Evolutionary conservation across 1,140 invertebrate genomes (phyloP), one percentile per base, ranked within the genome.

Genomic region (Capitella teleta): DNA sequence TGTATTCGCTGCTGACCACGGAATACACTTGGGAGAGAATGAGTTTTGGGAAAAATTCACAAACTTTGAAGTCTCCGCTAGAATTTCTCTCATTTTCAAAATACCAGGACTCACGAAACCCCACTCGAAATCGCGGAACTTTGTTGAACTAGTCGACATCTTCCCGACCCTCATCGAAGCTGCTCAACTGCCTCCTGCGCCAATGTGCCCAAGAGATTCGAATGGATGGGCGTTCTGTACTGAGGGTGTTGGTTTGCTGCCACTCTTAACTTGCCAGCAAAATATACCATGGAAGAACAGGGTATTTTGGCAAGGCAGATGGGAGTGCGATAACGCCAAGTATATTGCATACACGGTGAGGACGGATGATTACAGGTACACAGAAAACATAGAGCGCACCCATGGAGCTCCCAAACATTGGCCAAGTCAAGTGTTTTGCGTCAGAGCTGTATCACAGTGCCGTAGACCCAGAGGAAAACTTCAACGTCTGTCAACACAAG

Each of bases 11-110:
- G 53, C 53, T 8, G 56, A 60, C 37, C 58, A 57, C 42, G 58
- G 56, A 2, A 57, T 50, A 47, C 51, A 54, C 28, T 43, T 57
- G 8, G 56, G 56, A 2, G 58, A 60, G 42, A 51, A 55, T 21
- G 24, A 25, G 12, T 47, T 55, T 23, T 44, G 42, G 42, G 42
- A 25, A 10, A 44, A 44, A 25, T 25, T 24, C 42, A 44, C 42
- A 14, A 44, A 44, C 42, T 21, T 44, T 5, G 42, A 44, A 44
- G 21, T 21, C 4, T 4, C 42, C 4, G 28, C 42, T 4, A 19
- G 24, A 4, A 25, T 25, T 4, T 25, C 42, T 4, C 24, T 44
- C 21, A 44, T 44, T 19, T 5, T 44, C 42, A 19, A 24, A 4
- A 25, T 44, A 8, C 42, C 42, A 5, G 42, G 42, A 4, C 42